phyloP scores from a whole-genome alignment of 2,113 vertebrate genomes.

The Mastomys coucha region DNA sequence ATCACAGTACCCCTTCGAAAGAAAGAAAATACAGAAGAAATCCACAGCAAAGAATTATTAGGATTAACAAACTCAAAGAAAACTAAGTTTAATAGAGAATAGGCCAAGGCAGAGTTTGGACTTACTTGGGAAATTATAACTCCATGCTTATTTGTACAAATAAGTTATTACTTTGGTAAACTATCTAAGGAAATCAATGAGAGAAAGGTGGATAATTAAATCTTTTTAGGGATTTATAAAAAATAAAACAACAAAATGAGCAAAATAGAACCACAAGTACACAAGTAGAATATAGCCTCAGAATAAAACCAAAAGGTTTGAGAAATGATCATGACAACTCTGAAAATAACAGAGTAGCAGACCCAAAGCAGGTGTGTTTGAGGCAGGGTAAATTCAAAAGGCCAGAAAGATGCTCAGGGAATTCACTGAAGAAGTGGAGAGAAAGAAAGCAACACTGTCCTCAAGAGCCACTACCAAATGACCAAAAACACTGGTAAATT shows the following conservation, averaged over 20 bases:
- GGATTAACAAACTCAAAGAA: background rate
- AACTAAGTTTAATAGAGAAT: background rate
- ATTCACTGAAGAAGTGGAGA: constrained; percentile 2
- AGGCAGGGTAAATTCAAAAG: constrained; percentile 17
- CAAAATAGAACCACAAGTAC: background rate
- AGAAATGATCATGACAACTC: background rate
- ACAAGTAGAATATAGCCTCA: background rate
- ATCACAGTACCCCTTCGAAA: background rate
- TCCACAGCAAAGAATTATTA: background rate
- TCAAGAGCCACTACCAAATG: background rate
- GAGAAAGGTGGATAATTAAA: background rate
- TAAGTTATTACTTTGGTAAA: background rate
- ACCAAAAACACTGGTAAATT: constrained; percentile 59
- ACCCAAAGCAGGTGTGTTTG: background rate
- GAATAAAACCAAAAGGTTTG: background rate
- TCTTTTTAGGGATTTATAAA: background rate
- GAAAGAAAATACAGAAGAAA: background rate
- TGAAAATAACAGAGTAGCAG: background rate
- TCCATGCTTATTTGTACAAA: background rate
- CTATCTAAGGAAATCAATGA: background rate
- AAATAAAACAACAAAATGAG: background rate
- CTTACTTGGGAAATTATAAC: background rate
- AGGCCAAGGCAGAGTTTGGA: background rate
- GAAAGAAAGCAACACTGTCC: constrained; percentile 45
- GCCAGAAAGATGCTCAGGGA: background rate